Conservation (phyloP, 1,140 invertebrate genomes). For the Chymomyza costata region DNA sequence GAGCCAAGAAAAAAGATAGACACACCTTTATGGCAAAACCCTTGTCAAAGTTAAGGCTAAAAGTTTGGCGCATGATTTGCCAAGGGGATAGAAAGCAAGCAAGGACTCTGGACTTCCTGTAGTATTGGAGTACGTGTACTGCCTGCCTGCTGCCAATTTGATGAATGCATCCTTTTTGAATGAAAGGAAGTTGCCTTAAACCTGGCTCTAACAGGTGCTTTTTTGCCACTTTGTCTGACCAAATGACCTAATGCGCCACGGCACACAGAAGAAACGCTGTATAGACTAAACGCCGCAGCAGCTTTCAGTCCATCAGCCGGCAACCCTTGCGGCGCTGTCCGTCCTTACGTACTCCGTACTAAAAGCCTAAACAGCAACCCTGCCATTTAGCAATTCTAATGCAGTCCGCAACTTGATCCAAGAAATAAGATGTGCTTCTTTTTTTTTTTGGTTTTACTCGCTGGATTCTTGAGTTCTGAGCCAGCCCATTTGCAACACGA, state of each 20-base stretch:
- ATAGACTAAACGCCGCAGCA: not conserved
- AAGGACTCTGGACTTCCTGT: constrained; percentile 4
- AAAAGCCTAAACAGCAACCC: constrained; percentile 1
- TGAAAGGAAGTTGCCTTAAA: constrained; percentile 31
- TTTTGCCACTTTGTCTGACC: constrained; percentile 29
- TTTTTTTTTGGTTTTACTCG: not conserved
- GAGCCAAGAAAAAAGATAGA: constrained; percentile 7
- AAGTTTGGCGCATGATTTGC: constrained; percentile 13
- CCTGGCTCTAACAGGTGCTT: constrained; percentile 47
- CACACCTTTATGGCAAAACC: constrained; percentile 25
- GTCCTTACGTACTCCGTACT: constrained; percentile 1
- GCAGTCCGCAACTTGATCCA: constrained; percentile 1
- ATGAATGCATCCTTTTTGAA: constrained; percentile 73
- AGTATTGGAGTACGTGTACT: not conserved
- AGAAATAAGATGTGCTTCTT: constrained; percentile 1
- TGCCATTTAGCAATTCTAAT: constrained; percentile 68
- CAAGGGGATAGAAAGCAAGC: not conserved
- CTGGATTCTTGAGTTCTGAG: constrained; percentile 1
- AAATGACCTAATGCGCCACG: constrained; percentile 66
- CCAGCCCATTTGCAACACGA: constrained; percentile 51
- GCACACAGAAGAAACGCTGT: not conserved
- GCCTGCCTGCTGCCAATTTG: constrained; percentile 61
- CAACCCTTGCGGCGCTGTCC: constrained; percentile 12
- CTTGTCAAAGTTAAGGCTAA: too few relatives aligned
- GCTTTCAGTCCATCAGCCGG: too few relatives aligned